Evolutionary conservation across 1,140 invertebrate species (phyloP), one percentile per base, ranked within the genome.

Genomic region (Hylaeus volcanicus): DNA sequence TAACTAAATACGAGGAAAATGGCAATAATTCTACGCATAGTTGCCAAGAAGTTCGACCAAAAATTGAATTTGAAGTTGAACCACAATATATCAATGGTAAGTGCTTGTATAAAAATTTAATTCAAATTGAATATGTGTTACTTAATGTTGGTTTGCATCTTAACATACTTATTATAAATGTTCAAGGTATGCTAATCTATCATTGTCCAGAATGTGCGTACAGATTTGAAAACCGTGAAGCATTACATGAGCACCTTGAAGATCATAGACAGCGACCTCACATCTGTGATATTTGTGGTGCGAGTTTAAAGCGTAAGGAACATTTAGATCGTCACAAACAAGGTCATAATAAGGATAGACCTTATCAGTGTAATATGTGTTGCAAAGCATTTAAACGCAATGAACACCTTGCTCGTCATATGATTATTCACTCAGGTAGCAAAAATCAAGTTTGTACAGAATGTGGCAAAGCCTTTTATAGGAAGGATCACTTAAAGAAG

Each of bases 291-390:
- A 94, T 95, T 73, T 95, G 94, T 64, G 94, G 94, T 0, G 94
- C 93, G 96, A 97, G 90, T 96, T 92, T 98, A 26, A 97, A 98
- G 88, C 94, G 96, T 39, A 97, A 97, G 91, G 96, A 97, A 91
- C 96, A 97, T 87, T 89, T 97, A 64, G 97, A 96, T n/a, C 94
- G 96, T 9, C 96, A 97, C 90, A 94, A 94, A 74, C 93, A 94
- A 74, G 94, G 93, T 43, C 94, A 94, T 77, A 94, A 94, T 81
- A 94, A 94, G 12, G 94, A 94, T 45, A 90, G 94, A 51, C 94
- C 94, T 12, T 94, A 93, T 80, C 93, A 93, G 15, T 95, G 94
- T 81, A 93, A 86, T 9, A 93, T 94, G 71, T 94, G 94, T 60
- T 92, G 92, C 79, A 94, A 94, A 81, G 93, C 93, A 0, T 94